Percentiles rank a stretch among this genome's conserved stretches.
phyloP scores from a whole-genome alignment of 2,113 vertebrate genomes.

The Mugil cephalus region DNA sequence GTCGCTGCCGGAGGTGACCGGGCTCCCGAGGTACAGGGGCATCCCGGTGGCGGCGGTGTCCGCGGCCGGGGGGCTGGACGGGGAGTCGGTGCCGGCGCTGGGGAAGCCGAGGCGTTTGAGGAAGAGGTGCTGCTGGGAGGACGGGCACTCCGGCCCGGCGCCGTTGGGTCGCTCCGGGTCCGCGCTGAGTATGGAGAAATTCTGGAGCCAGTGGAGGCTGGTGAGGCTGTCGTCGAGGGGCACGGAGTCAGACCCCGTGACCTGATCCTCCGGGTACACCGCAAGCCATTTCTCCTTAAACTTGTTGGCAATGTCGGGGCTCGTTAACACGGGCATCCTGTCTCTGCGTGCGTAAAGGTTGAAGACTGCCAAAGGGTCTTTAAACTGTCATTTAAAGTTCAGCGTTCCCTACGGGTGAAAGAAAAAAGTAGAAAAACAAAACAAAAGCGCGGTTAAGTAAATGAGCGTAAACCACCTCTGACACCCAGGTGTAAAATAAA shows the following conservation, averaged over 20 bases:
- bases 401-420: neutral
- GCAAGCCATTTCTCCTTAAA: conserved; percentile 83
- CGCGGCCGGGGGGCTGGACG: conserved; percentile 87
- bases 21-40: conserved; percentile 81
- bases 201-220: conserved; percentile 90
- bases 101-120: conserved; percentile 74
- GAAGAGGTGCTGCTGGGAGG: conserved; percentile 76
- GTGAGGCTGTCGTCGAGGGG: conserved; percentile 89
- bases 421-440: conserved; percentile 2
- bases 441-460: neutral
- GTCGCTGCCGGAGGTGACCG: conserved; percentile 79
- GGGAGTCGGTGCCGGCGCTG: conserved; percentile 79
- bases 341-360: conserved; percentile 34
- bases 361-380: conserved; percentile 34
- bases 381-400: conserved; percentile 73
- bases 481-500: neutral
- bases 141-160: conserved; percentile 62
- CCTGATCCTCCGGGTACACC: conserved; percentile 77
- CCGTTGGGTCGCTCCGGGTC: conserved; percentile 79
- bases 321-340: conserved; percentile 85
- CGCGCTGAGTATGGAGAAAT: conserved; percentile 88
- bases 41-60: conserved; percentile 86
- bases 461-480: neutral
- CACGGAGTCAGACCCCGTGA: conserved; percentile 66
- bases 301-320: conserved; percentile 81